Evolutionary conservation across 2,113 vertebrate genomes (phyloP).

Genomic region (Onychostoma macrolepis): DNA sequence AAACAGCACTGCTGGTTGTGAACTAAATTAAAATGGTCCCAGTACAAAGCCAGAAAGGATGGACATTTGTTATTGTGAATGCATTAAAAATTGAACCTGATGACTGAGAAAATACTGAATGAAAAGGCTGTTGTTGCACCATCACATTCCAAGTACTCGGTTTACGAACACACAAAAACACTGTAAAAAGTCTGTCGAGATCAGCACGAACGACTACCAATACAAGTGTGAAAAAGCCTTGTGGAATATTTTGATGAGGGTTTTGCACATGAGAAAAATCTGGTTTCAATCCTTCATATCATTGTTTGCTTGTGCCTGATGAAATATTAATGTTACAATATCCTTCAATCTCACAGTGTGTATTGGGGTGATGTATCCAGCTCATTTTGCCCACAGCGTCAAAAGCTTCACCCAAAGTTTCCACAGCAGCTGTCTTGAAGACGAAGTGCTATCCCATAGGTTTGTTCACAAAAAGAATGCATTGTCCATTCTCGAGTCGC

Average conservation of each 20-base stretch:
- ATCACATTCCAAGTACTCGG: slow-evolving; percentile 32
- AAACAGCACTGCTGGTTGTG: slow-evolving; percentile 5
- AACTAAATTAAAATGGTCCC: neutral
- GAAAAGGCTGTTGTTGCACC: neutral
- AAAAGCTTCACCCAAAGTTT: slow-evolving; percentile 22
- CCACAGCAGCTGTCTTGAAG: slow-evolving; percentile 60
- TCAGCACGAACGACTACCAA: slow-evolving; percentile 5
- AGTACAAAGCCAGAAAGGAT: neutral
- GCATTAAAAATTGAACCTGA: neutral
- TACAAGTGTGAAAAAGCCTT: slow-evolving; percentile 20
- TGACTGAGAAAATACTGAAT: slow-evolving; percentile 40
- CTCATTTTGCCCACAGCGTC: slow-evolving; percentile 7
- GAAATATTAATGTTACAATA: slow-evolving; percentile 52
- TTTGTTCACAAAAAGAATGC: neutral
- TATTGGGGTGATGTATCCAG: neutral
- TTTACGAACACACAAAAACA: neutral
- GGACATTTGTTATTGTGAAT: neutral
- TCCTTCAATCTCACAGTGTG: slow-evolving; percentile 17
- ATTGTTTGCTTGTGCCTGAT: slow-evolving; percentile 40
- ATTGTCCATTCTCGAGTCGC: slow-evolving; percentile 20
- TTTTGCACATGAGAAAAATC: slow-evolving; percentile 43
- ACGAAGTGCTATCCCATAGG: slow-evolving; percentile 53
- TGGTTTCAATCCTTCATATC: slow-evolving; percentile 72
- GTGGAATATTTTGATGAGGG: neutral
- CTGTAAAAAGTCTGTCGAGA: neutral